phyloP scores from a whole-genome alignment of 2,113 vertebrate species.

The Ascaphus truei region DNA sequence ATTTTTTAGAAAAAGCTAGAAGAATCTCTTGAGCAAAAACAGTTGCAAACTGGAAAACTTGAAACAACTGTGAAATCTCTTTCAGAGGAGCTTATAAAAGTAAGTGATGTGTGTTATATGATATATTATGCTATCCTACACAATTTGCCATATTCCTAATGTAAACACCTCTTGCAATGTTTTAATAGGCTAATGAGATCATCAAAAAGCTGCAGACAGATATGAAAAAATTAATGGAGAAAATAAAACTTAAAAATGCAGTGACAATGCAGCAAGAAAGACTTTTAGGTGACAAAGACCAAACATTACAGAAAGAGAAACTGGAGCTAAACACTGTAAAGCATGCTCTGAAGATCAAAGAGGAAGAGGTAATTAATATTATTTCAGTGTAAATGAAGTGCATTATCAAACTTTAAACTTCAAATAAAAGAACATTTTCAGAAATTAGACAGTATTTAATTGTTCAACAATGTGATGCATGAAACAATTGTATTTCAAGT shows the following conservation, averaged over 20 bases:
- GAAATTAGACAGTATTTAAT: no score
- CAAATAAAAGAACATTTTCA: no score
- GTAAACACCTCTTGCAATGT: neutral
- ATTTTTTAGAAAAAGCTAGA: constrained; percentile 36
- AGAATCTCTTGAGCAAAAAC: constrained; percentile 35
- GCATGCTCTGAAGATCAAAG: constrained; percentile 16
- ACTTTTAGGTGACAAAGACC: constrained; percentile 11
- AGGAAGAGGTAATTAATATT: constrained; percentile 33
- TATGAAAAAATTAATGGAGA: constrained; percentile 33
- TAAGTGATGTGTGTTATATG: neutral
- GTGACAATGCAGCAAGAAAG: constrained; percentile 30
- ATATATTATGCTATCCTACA: neutral
- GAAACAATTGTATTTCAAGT: no score
- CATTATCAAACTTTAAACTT: no score
- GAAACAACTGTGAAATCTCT: constrained; percentile 35
- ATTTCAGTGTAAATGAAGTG: no score
- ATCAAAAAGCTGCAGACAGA: constrained; percentile 38
- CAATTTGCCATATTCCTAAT: neutral
- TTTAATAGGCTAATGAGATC: constrained; percentile 37
- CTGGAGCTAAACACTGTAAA: constrained; percentile 1
- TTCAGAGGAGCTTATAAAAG: constrained; percentile 38
- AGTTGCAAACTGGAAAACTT: constrained; percentile 28
- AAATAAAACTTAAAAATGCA: constrained; percentile 39
- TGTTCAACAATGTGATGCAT: no score
- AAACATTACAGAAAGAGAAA: constrained; percentile 25